Base-by-base conservation (phyloP, 2,113 vertebrate genomes). In the Solea senegalensis region DNA sequence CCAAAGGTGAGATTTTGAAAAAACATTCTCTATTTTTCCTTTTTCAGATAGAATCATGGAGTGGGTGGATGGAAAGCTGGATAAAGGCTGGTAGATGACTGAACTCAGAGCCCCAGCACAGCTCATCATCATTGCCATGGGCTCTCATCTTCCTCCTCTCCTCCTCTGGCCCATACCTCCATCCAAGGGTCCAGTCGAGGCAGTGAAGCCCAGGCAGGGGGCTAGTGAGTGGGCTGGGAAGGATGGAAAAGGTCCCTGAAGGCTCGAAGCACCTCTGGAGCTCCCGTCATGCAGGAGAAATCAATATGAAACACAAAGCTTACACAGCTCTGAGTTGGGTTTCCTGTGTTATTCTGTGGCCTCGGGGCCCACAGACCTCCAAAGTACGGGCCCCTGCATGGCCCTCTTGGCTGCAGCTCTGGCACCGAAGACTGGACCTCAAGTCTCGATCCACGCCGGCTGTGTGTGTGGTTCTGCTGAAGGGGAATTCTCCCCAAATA, bases 401-500 rank as follows among this genome's bases (percentile, higher is more conserved):
- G 68, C 81, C 83, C 86, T 74, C 79, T 79, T 84, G 86, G 87
- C 82, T 87, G 77, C 87, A 83, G 78, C 82, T 59, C 71, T 11
- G 49, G 71, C 81, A 82, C 68, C 66, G 65, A 75, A 75, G 69
- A 83, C 85, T 64, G 88, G 89, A 90, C 86, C 88, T 72, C 46
- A 65, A 65, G 67, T 81, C 77, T 65, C 14, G 43, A 75, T 80
- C 82, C 85, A 65, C 72, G 82, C 74, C 80, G 87, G 82, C 87
- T 87, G 91, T 83, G 90, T 92, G 91, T 92, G 91, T 89, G 89
- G 91, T 91, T 92, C 80, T 56, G 90, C 91, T 84, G 69, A 86
- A 80, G 84, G 90, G 81, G 60, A 44, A 83, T 72, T 70, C 72
- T 80, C 72, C 74, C 86, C 64, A 88, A 86, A 85, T 87, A 86